Base-by-base conservation (phyloP, 2,888 invertebrate genomes). In the Troides oblongomaculatus region DNA sequence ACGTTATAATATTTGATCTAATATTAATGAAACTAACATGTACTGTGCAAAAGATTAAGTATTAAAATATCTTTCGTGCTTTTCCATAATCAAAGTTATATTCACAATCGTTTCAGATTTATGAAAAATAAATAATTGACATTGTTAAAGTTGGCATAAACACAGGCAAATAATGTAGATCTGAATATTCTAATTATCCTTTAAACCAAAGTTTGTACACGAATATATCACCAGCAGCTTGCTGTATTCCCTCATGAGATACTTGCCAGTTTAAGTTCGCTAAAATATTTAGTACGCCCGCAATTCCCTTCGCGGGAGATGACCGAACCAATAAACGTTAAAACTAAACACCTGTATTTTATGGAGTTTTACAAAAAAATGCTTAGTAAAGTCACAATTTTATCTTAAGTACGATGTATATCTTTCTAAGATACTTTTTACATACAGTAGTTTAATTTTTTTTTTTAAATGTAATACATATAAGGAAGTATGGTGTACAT, bases 211-310 rank as follows among this genome's bases (percentile, higher is more conserved):
- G 53, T n/a, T 53, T 53, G 8, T 53, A 53, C 57, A 14, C 23
- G n/a, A 7, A 58, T 23, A 58, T 58, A 25, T 58, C 57, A 58
- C 10, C 21, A 58, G 12, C 23, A 58, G 57, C 4, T 53, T 53
- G 18, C 53, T 7, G 7, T 58, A 58, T 58, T 58, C 57, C 57
- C 57, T 58, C 57, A 58, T 23, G 57, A 58, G 57, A 58, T 58
- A 25, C 57, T 23, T 23, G 23, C 23, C 57, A 58, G 57, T 58
- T 58, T 58, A 58, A 58, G 57, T 58, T 58, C 8, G 23, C 57
- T 58, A 10, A 58, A 58, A 58, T 58, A 58, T 58, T 58, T 23
- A 58, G 23, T 23, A 7, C 7, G 23, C 8, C 57, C 14, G 21
- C 57, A 53, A 53, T 53, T n/a, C 53, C 53, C 53, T n/a, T n/a